A percentile compares a stretch with the other conserved stretches of the same genome.
phyloP scores from a whole-genome alignment of 2,888 invertebrate species.

The Epistrophella euchroma region DNA sequence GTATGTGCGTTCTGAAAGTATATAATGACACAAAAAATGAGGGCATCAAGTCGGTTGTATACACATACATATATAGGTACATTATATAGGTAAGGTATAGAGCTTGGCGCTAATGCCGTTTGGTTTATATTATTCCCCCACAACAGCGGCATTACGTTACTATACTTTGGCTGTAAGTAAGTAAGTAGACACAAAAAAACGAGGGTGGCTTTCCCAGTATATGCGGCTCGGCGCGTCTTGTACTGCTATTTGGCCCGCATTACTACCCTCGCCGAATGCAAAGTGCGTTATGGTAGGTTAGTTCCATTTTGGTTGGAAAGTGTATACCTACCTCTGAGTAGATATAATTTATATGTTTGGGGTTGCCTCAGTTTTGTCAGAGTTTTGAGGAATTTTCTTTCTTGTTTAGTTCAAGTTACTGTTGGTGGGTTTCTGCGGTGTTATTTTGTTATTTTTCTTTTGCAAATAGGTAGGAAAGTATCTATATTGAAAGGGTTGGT shows the following conservation, averaged over 20 bases:
- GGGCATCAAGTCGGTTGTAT: constrained; percentile 70
- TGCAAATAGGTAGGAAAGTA: constrained; percentile 16
- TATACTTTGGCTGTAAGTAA: constrained; percentile 11
- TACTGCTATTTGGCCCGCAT: constrained; percentile 62
- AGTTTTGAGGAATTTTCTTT: constrained; percentile 46
- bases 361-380: constrained; percentile 38
- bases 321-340: too few species aligned
- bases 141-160: neutral
- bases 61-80: neutral
- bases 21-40: constrained; percentile 69
- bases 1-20: constrained; percentile 54
- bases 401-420: constrained; percentile 19
- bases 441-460: neutral
- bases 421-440: constrained; percentile 9
- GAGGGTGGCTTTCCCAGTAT: constrained; percentile 57
- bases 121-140: constrained; percentile 40
- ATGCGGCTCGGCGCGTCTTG: constrained; percentile 51
- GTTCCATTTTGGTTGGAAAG: constrained; percentile 76
- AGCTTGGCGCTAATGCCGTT: constrained; percentile 50
- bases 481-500: constrained; percentile 31
- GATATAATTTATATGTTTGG: constrained; percentile 10
- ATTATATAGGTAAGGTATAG: constrained; percentile 18
- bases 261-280: constrained; percentile 79
- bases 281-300: constrained; percentile 82
- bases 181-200: constrained; percentile 16